Conservation (phyloP, 2,113 vertebrate genomes). For the Salvelinus alpinus region DNA sequence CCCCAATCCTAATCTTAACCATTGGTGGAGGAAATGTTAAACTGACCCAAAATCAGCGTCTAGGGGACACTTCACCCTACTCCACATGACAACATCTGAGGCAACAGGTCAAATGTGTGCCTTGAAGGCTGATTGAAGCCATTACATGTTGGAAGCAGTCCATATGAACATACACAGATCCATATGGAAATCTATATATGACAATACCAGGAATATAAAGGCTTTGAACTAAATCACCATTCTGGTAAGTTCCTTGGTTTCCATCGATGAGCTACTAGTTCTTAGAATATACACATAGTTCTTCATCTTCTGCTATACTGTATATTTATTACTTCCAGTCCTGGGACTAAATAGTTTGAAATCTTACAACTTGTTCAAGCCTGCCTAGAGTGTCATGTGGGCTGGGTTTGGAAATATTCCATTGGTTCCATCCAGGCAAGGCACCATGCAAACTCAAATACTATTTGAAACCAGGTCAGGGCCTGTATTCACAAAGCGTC, state of each 20-base stretch:
- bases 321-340: not conserved
- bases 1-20: too few species aligned
- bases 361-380: too few species aligned
- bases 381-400: too few species aligned
- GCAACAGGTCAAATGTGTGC: not conserved
- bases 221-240: not conserved
- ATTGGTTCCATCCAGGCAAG: too few species aligned
- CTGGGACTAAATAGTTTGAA: too few species aligned
- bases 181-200: not conserved
- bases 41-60: not conserved
- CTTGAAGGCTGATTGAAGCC: conserved; percentile 1
- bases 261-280: not conserved
- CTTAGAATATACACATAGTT: too few species aligned
- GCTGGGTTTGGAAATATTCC: too few species aligned
- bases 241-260: not conserved
- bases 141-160: not conserved
- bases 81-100: not conserved
- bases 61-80: not conserved
- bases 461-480: too few species aligned
- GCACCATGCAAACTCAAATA: too few species aligned
- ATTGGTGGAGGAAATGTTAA: not conserved
- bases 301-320: not conserved
- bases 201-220: not conserved
- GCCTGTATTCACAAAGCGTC: not conserved
- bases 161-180: not conserved